Base-by-base conservation (phyloP, 2,888 invertebrate genomes). In the Diarsia dahlii region DNA sequence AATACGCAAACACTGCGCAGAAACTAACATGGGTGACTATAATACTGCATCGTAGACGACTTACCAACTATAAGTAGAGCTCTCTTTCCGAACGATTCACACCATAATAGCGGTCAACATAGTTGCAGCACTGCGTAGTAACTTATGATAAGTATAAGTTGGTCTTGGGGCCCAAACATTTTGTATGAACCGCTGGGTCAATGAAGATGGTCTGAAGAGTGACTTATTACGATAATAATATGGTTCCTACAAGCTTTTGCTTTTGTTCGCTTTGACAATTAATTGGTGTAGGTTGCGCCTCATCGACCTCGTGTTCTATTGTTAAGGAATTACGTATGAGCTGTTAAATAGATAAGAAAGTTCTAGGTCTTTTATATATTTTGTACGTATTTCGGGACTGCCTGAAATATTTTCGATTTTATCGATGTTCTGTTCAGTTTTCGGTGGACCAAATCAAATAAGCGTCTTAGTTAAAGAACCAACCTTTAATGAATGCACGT, bases 211-310 rank as follows among this genome's bases (percentile, higher is more conserved):
- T 45, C 28, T n/a, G n/a, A n/a, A n/a, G n/a, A 62, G 28, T 54
- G 70, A 76, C 68, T 71, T 85, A 80, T 80, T 78, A 66, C 71
- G 65, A 78, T 85, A 74, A 78, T 85, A 74, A 74, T 73, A 62
- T 39, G 46, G 62, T 58, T 60, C 58, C 66, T 72, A 86, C 79
- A 82, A 80, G 80, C 78, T 77, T 79, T 82, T 72, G 85, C 78
- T 82, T 76, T 76, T 83, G 85, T 83, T 73, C 71, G 48, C 48
- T 81, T 62, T 68, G 73, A 71, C 77, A 71, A 84, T 83, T 83
- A 83, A 83, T 82, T 76, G 81, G 85, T 84, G 81, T 84, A 79
- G 82, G 82, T 81, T 73, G 81, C 63, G 76, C 76, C 50, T 73
- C 76, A 84, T 84, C 76, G 72, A 71, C 67, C 58, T 73, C 67